Evolutionary conservation across 2,797 vertebrate species (phyloP), one percentile per base, ranked within the genome.

Genomic region (Rhynchotus rufescens): DNA sequence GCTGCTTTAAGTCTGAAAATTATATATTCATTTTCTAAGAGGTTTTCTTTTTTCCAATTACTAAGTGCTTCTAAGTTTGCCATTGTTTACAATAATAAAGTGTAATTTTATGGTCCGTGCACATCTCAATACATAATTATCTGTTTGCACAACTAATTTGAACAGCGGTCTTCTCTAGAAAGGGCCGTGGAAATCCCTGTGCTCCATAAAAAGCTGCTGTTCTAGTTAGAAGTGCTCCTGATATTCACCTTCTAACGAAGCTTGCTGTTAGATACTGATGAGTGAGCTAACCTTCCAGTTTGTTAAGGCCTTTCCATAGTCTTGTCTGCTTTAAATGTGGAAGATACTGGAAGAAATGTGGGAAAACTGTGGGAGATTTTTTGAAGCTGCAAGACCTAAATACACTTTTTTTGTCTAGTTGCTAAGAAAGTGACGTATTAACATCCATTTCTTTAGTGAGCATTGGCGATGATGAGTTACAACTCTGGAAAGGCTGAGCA

Each of bases 61-160:
- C 28, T 51, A 71, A 77, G 36, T 71, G 19, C 15, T 72, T 81
- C 45, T 38, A 56, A 72, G 12, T 54, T 82, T 90, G 12, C 13
- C n/a, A 28, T 82, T 82, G 86, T 69, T 26, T 59, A 32, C 44
- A 75, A 40, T 62, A 77, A 56, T 71, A 61, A 84, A 93, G 26
- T 7, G 1, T 12, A 54, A 32, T 84, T 40, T 28, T 71, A 21
- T 38, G 82, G 68, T 44, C 61, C 78, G 22, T 88, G 81, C 73
- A 30, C 73, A 78, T 38, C 30, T 93, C 45, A 75, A 28, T 66
- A 25, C 6, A 22, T 47, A 91, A 75, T 91, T 78, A 80, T 17
- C 40, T 88, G 42, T 84, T 84, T 93, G 79, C 56, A 59, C 60
- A 80, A 60, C 23, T 65, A 82, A 19, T 76, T 78, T 56, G 15